Base-by-base conservation (phyloP, 2,888 invertebrate species). In the Rapana venosa region DNA sequence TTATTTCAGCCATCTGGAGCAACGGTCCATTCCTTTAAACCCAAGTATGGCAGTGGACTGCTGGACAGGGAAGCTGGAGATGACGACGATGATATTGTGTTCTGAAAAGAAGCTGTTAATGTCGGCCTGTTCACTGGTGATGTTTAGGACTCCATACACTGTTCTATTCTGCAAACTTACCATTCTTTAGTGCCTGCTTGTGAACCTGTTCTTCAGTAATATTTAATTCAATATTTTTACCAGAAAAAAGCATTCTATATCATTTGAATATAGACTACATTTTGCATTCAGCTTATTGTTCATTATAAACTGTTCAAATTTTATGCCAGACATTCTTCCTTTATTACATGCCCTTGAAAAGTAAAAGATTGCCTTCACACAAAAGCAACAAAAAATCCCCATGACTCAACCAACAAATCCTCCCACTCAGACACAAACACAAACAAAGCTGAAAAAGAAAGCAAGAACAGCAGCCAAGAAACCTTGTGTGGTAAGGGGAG, bases 1-100 rank as follows among this genome's bases (percentile, higher is more conserved):
- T 56, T 84, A 20, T 84, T 83, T 4, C 56, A 91, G 91, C 61
- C 88, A n/a, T 90, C 89, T 30, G 15, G 47, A 26, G 85, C 88
- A 36, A n/a, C 81, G 15, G 90, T 87, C 61, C 91, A 91, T 56
- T 89, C 90, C 26, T 91, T 91, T 47, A 90, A 90, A 81, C 84
- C 91, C 56, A 90, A 86, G 17, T 91, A 91, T 61, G 87, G 88
- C 87, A 90, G 88, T 32, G 88, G 86, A 36, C 92, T 92, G n/a
- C 91, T 92, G 58, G 91, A 92, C 74, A 91, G 92, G 30, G 92
- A 92, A 47, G 92, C 90, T 70, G 92, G 92, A 15, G 91, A 92
- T 90, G 93, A 93, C 89, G 93, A 93, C 77, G 94, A 93, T 91
- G 92, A 92, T 85, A 90, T 91, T 26, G 87, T 90, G 88, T 90